Percentiles rank a stretch among this genome's conserved stretches.
Evolutionary conservation across 2,797 vertebrate genomes (phyloP).

Genomic region (Phataginus tetradactyla): DNA sequence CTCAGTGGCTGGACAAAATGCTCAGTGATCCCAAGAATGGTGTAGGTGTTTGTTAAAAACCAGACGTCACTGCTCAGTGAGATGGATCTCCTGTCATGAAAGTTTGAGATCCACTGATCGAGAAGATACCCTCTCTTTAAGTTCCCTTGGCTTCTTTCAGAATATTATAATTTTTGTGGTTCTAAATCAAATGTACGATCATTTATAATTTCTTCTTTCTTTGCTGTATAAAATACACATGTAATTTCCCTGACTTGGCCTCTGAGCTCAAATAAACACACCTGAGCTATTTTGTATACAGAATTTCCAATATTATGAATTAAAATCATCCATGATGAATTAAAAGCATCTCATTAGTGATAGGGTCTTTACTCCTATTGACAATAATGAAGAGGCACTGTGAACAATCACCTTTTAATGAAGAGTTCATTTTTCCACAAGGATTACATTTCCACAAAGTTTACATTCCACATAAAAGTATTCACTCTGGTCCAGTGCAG

Average conservation of each 20-base stretch:
- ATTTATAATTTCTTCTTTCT: slow-evolving; percentile 20
- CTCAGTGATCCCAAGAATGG: not conserved
- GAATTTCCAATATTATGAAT: not conserved
- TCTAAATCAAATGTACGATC: slow-evolving; percentile 1
- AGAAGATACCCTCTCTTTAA: not conserved
- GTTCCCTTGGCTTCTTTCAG: not conserved
- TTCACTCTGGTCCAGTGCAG: not conserved
- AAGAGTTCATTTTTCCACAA: slow-evolving; percentile 28
- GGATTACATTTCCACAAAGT: too few relatives aligned
- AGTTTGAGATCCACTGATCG: not conserved
- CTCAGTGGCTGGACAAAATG: not conserved
- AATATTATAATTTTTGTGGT: not conserved
- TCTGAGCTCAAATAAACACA: slow-evolving; percentile 27
- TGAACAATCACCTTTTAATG: not conserved
- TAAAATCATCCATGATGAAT: not conserved
- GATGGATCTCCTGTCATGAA: not conserved
- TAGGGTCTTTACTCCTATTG: not conserved
- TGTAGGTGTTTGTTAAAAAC: not conserved
- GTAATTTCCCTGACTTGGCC: not conserved
- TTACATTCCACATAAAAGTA: not conserved
- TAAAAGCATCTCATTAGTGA: not conserved
- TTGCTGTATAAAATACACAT: not conserved
- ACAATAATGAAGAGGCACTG: not conserved
- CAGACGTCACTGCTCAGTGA: not conserved
- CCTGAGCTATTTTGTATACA: not conserved